phyloP scores from a whole-genome alignment of 2,113 vertebrate species.

The Euleptes europaea region DNA sequence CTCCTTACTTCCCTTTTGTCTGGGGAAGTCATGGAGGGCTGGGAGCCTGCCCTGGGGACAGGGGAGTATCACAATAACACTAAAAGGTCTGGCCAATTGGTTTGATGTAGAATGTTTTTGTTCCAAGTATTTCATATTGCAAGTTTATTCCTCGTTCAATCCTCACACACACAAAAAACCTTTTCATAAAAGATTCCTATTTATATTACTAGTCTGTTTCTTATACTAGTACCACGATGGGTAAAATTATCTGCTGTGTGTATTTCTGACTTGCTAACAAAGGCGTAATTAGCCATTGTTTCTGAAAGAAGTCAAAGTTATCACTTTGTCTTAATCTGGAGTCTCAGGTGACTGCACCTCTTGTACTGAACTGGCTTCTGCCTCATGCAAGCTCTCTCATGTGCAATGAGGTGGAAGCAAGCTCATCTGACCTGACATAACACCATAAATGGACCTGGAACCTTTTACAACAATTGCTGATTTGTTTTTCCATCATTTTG shows the following conservation, averaged over 20 bases:
- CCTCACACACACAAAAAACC: background rate
- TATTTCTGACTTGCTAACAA: constrained; percentile 27
- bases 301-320: constrained; percentile 31
- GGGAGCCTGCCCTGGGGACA: too few relatives aligned
- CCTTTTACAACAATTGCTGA: constrained; percentile 43
- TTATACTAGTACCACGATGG: background rate
- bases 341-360: constrained; percentile 37
- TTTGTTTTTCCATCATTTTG: constrained; percentile 56
- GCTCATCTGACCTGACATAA: constrained; percentile 49
- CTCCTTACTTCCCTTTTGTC: too few relatives aligned
- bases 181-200: background rate
- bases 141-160: background rate
- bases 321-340: constrained; percentile 29
- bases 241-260: constrained; percentile 23
- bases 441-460: constrained; percentile 46
- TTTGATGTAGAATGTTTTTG: background rate
- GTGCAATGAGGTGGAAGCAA: constrained; percentile 57
- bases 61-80: background rate
- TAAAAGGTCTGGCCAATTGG: background rate
- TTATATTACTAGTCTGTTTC: background rate
- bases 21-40: too few relatives aligned
- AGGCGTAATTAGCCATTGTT: constrained; percentile 32
- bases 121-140: background rate
- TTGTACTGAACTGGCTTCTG: constrained; percentile 44
- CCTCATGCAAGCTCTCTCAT: constrained; percentile 49